Percentiles rank a stretch among this genome's conserved stretches.
phyloP scores from a whole-genome alignment of 1,140 invertebrate species.

The Mercenaria mercenaria region DNA sequence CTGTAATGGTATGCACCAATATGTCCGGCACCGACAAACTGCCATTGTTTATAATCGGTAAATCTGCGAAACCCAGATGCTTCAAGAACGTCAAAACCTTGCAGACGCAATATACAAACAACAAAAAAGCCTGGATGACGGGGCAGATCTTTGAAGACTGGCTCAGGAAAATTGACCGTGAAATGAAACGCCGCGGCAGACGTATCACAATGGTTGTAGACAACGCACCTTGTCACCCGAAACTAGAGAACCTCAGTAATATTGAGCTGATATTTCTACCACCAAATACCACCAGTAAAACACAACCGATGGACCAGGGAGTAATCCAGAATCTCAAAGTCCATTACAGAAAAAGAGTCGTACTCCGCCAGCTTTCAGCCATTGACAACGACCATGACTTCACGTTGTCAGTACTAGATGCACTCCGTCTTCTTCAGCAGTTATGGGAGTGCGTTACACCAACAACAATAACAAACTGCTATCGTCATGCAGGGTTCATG shows the following conservation, averaged over 20 bases:
- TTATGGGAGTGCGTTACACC: constrained; percentile 10
- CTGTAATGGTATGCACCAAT: too few species aligned
- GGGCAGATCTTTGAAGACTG: too few species aligned
- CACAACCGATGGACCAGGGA: constrained; percentile 53
- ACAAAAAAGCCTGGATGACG: too few species aligned
- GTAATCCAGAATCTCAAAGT: constrained; percentile 42
- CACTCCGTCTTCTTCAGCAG: constrained; percentile 9
- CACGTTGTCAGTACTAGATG: neutral
- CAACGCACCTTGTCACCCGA: constrained; percentile 36
- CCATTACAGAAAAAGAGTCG: constrained; percentile 33
- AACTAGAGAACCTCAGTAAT: neutral
- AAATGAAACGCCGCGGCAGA: too few species aligned
- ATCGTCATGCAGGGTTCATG: neutral
- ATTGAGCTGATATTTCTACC: constrained; percentile 18
- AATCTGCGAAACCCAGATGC: too few species aligned
- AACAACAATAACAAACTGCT: too few species aligned
- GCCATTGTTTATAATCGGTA: constrained; percentile 36
- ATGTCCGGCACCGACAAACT: constrained; percentile 35
- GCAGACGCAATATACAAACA: neutral
- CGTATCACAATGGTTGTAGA: too few species aligned
- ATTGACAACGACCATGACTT: constrained; percentile 22
- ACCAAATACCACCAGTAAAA: too few species aligned
- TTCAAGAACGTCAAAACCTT: constrained; percentile 24
- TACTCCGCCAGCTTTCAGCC: neutral
- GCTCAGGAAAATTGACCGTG: too few species aligned